Evolutionary conservation across 2,888 invertebrate species (phyloP), one percentile per base, ranked within the genome.

Genomic region (Nomada goodeniana): DNA sequence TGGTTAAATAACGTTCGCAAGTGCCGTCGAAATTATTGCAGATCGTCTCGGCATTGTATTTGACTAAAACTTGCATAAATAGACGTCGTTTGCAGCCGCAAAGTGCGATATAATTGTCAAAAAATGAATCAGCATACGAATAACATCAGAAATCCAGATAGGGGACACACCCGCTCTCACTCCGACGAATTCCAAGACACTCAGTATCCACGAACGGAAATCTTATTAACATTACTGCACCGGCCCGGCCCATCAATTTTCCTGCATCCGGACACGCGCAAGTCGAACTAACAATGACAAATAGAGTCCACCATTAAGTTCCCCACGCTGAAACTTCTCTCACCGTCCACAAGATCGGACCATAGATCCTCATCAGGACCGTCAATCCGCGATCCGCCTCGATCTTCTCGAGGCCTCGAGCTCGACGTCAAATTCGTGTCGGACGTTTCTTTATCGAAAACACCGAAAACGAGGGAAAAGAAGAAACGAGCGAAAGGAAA

Each of bases 241-340:
- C 15, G 13, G 36, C 10, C 23, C 18, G 7, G 20, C 20, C 10
- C 3, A 42, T 23, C 42, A 4, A 55, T 42, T 10, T 15, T 47
- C n/a, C 29, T 7, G 13, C 52, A 11, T 20, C 55, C 13, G 23
- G 23, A 55, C 55, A 18, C 15, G 15, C 42, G 23, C 55, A 4
- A 68, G 36, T 29, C 20, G 13, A n/a, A 20, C 60, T 60, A 70
- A 70, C 70, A 60, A 70, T 60, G 60, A 70, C 47, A 50, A 50
- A 70, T 70, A 60, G 20, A 70, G 29, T 59, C 59, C 29, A 57
- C 2, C 18, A 36, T 20, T 2, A 29, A 47, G 29, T 70, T 20
- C 26, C 50, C 11, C 20, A 47, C 50, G 50, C 47, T 15, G n/a
- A 4, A n/a, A 15, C 11, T 1, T 7, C 26, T 10, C 2, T 10